A percentile compares a stretch with the other conserved stretches of the same genome.
Evolutionary conservation across 2,888 invertebrate genomes (phyloP).

Genomic region (Aspidiotus destructor): DNA sequence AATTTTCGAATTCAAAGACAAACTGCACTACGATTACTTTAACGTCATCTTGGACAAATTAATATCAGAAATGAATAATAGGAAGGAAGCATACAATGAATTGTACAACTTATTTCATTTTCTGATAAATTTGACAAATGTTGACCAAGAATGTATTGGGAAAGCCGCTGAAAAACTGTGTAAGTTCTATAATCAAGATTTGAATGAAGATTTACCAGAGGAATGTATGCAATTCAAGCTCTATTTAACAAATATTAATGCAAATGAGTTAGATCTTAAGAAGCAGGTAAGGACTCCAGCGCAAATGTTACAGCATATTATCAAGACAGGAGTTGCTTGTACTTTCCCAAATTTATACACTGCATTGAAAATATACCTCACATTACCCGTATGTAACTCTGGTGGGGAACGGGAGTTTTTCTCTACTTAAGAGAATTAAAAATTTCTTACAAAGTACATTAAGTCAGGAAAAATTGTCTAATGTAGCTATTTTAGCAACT

Average conservation of each 20-base stretch:
- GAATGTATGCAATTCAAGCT: conserved; percentile 24
- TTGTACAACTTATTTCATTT: conserved; percentile 34
- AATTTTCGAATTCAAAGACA: conserved; percentile 11
- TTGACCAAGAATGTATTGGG: conserved; percentile 3
- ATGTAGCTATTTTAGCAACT: conserved; percentile 3
- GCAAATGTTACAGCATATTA: conserved; percentile 3
- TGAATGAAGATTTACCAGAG: not conserved
- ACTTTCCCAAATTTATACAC: conserved; percentile 2
- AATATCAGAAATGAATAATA: conserved; percentile 8
- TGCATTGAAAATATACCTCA: not conserved
- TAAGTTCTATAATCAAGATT: conserved; percentile 5
- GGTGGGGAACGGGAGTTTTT: conserved; percentile 6
- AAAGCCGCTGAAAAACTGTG: conserved; percentile 10
- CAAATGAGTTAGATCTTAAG: not conserved
- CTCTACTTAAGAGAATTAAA: not conserved
- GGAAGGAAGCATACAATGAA: conserved; percentile 30
- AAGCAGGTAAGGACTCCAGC: not conserved
- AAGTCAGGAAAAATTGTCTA: not conserved
- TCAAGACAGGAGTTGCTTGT: not conserved
- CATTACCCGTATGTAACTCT: not conserved
- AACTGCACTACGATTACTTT: conserved; percentile 20
- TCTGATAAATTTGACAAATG: conserved; percentile 27
- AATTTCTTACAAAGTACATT: not conserved
- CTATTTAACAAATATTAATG: not conserved
- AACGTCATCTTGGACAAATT: conserved; percentile 21